Evolutionary conservation across 1,140 invertebrate species (phyloP).

Genomic region (Andricus grossulariae): DNA sequence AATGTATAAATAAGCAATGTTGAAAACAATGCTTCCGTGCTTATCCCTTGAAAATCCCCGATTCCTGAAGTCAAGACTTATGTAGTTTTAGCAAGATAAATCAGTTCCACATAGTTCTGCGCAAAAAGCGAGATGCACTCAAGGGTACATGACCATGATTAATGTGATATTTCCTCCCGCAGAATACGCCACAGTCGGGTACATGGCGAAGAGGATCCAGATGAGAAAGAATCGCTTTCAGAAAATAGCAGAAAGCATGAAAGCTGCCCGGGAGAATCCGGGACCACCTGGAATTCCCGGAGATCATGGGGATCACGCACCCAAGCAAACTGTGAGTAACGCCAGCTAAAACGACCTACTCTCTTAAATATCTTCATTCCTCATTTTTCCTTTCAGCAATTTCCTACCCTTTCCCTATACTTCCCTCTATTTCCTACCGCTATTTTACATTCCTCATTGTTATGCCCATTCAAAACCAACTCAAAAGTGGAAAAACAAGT

Average conservation of each 20-base stretch:
- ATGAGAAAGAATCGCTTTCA: slow-evolving; percentile 95
- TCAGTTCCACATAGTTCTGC: not conserved
- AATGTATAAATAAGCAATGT: slow-evolving; percentile 1
- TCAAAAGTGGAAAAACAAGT: not conserved
- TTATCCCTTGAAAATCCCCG: slow-evolving; percentile 1
- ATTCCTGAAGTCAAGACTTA: slow-evolving; percentile 6
- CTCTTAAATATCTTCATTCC: not conserved
- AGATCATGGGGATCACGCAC: slow-evolving; percentile 82
- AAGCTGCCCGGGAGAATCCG: slow-evolving; percentile 83
- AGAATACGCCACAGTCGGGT: slow-evolving; percentile 96
- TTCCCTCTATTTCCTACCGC: not conserved
- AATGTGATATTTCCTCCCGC: slow-evolving; percentile 58
- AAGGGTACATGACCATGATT: not conserved
- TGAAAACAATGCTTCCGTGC: not conserved
- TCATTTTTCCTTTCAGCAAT: not conserved
- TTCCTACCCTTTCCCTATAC: not conserved
- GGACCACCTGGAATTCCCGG: slow-evolving; percentile 77
- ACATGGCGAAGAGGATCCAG: slow-evolving; percentile 96
- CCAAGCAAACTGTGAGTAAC: slow-evolving; percentile 86
- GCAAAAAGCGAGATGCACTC: not conserved
- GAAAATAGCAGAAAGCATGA: slow-evolving; percentile 93
- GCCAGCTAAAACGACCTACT: slow-evolving; percentile 60
- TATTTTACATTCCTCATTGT: not conserved
- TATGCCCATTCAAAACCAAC: not conserved
- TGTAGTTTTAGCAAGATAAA: not conserved